Base-by-base conservation (phyloP, 2,888 invertebrate species). In the Tipula unca region DNA sequence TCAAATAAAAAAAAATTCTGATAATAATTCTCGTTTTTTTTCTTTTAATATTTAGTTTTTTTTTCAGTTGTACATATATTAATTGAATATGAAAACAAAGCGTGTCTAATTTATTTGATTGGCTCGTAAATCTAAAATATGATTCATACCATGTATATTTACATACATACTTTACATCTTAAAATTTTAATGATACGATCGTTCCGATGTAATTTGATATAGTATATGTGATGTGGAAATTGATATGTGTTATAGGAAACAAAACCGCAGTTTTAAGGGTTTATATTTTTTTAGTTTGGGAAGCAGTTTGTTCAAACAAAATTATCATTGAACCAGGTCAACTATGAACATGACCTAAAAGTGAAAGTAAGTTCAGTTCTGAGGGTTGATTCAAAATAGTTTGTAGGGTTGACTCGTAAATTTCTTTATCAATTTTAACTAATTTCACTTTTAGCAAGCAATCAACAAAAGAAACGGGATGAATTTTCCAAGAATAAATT, bases 61-160 rank as follows among this genome's bases (percentile, higher is more conserved):
- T 25, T 69, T 69, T 39, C 25, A 25, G 69, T 69, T 69, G 25
- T 25, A 69, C 69, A 20, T 69, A n/a, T n/a, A 69, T 69, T 69
- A 69, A 69, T 69, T 69, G 69, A 69, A 69, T 69, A 69, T 69
- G 69, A 69, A 69, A 69, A 69, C 69, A 69, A 69, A 69, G 69
- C 69, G 69, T 69, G 69, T 69, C 69, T 69, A 69, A 69, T 69
- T 69, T 25, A 69, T 69, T 69, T 69, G 69, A 69, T 69, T 69
- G 25, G 25, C 69, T 69, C 69, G 69, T 69, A 69, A 69, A 69
- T 10, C 69, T 25, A 25, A 20, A 17, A 48, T 17, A 69, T 25
- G 25, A 69, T 1, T 69, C 54, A 25, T 54, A 8, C 69, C 10
- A 2, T 48, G 17, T 48, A 48, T 4, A 48, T 6, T 17, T 48